phyloP scores from a whole-genome alignment of 2,113 vertebrate genomes.

The Gambusia affinis region DNA sequence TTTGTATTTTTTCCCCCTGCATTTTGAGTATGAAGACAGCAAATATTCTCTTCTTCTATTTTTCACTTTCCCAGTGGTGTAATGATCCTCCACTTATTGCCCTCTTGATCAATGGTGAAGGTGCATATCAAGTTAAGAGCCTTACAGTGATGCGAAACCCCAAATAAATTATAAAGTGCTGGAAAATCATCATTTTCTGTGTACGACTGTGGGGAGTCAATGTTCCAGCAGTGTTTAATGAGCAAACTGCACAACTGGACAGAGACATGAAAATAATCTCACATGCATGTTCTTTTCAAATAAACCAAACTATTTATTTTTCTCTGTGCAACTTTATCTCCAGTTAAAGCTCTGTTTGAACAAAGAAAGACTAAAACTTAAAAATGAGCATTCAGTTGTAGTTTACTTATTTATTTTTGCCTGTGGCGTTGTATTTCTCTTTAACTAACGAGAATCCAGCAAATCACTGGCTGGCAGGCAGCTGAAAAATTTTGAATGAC shows the following conservation, averaged over 20 bases:
- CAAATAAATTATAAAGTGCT: slow-evolving; percentile 46
- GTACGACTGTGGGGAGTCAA: slow-evolving; percentile 47
- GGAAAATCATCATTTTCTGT: slow-evolving; percentile 45
- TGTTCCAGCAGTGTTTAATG: slow-evolving; percentile 48
- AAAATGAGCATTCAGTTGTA: slow-evolving; percentile 17
- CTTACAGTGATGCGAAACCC: slow-evolving; percentile 38
- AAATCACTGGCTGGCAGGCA: slow-evolving; percentile 19
- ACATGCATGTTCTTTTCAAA: slow-evolving; percentile 35
- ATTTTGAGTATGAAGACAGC: slow-evolving; percentile 29
- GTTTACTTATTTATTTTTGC: slow-evolving; percentile 15
- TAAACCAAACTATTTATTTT: slow-evolving; percentile 20
- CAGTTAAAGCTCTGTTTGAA: slow-evolving; percentile 3
- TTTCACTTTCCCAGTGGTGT: slow-evolving; percentile 57
- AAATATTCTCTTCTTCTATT: slow-evolving; percentile 50
- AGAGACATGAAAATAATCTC: slow-evolving; percentile 31
- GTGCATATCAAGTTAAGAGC: slow-evolving; percentile 54
- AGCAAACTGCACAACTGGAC: slow-evolving; percentile 36
- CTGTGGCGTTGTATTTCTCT: slow-evolving; percentile 20
- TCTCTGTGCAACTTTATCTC: neutral
- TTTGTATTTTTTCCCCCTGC: slow-evolving; percentile 6
- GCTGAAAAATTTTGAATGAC: slow-evolving; percentile 34
- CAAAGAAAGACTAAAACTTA: slow-evolving; percentile 11
- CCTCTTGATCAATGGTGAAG: slow-evolving; percentile 41
- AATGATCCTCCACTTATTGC: slow-evolving; percentile 49
- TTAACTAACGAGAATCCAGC: slow-evolving; percentile 46